A percentile compares a stretch with the other conserved stretches of the same genome.
phyloP scores from a whole-genome alignment of 2,888 invertebrate species.

The Schizaphis graminum region DNA sequence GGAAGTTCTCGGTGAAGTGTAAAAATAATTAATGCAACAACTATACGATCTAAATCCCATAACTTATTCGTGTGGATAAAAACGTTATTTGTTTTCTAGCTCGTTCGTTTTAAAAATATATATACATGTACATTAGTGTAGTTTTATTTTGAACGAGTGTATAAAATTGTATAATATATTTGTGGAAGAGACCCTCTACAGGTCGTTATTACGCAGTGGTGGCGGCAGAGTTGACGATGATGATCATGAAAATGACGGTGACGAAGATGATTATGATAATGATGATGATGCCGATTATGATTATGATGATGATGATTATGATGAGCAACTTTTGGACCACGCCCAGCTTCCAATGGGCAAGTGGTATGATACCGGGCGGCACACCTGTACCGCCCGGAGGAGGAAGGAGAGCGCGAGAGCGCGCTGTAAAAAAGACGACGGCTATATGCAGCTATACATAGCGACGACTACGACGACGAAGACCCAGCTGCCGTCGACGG shows the following conservation, averaged over 20 bases:
- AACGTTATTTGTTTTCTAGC: slow-evolving; percentile 38
- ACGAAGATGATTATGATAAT: slow-evolving; percentile 25
- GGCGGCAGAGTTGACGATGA: neutral
- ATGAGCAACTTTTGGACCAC: slow-evolving; percentile 65
- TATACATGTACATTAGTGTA: neutral
- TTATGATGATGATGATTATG: slow-evolving; percentile 48
- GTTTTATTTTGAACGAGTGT: slow-evolving; percentile 38
- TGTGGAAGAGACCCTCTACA: neutral
- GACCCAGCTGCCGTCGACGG: neutral
- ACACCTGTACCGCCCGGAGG: slow-evolving; percentile 65
- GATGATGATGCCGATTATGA: neutral
- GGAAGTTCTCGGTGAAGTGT: neutral
- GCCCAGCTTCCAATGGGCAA: slow-evolving; percentile 65
- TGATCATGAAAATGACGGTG: neutral
- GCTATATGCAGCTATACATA: neutral
- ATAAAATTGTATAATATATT: neutral
- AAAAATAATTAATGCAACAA: slow-evolving; percentile 26
- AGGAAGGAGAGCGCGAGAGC: slow-evolving; percentile 52
- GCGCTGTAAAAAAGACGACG: slow-evolving; percentile 19
- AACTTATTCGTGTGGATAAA: neutral
- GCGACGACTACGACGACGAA: neutral
- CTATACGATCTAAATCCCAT: slow-evolving; percentile 31
- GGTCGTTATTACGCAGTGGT: neutral
- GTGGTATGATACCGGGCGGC: slow-evolving; percentile 57
- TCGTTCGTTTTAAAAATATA: slow-evolving; percentile 26